Base-by-base conservation (phyloP, 2,888 invertebrate genomes). In the Congeria kusceri region DNA sequence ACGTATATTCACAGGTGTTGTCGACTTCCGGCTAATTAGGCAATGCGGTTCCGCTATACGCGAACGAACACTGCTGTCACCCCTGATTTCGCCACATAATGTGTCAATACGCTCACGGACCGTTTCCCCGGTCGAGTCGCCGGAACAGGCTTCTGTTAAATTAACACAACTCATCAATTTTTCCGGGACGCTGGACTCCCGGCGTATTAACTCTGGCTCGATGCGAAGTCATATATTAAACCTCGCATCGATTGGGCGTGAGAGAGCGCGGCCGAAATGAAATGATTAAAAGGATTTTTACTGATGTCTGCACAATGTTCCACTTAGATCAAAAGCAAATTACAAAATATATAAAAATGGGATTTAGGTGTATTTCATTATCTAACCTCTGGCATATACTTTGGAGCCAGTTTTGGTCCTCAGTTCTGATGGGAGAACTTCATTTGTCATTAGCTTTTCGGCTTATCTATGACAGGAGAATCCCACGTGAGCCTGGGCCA, bases 81-180 rank as follows among this genome's bases (percentile, higher is more conserved):
- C 53, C 53, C 53, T 25, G 25, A 20, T 53, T 25, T 20, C 53
- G 23, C 23, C 53, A 25, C 53, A 53, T 53, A 25, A 25, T 53
- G 53, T 20, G 23, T 23, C 53, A 53, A 5, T 53, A 25, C 53
- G 13, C 9, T 53, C 53, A 53, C 70, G 62, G 13, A 53, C 5
- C 70, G 53, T 29, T 25, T 53, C 25, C 9, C 23, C 23, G 18
- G 57, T 70, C 49, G 63, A 56, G 29, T 23, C 59, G 44, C 66
- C 75, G 72, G 75, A 75, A 80, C 63, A 64, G 53, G 15, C 75
- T 59, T 68, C 75, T 68, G 80, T 76, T 75, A 58, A 63, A 80
- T 75, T 76, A 67, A 75, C 72, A 76, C 80, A 76, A 63, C 64
- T 65, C 80, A 68, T 76, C 80, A 64, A 75, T 23, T 80, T 72